Base-by-base conservation (phyloP, 2,888 invertebrate genomes). In the Scelioninae gen. 2 region DNA sequence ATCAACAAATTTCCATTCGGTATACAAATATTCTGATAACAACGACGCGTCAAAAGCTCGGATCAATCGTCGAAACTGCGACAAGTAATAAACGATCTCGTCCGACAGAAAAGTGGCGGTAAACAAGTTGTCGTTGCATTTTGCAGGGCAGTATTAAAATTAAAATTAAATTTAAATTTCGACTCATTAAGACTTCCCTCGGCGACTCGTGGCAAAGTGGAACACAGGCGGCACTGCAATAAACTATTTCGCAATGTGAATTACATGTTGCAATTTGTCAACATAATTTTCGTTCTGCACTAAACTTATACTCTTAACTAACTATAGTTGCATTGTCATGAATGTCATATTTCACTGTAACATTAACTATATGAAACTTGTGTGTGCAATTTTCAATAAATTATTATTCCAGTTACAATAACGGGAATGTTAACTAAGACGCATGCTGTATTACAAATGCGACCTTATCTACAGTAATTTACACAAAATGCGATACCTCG, bases 391-490 rank as follows among this genome's bases (percentile, higher is more conserved):
- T 57, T 67, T 67, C 57, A 57, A 57, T 65, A 48, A 55, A 57
- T 65, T 57, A 65, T 65, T 65, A 64, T 64, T 55, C 55, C 55
- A 46, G 55, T 55, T 37, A 55, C 55, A 64, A 53, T 46, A 64
- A 55, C 55, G 50, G 46, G n/a, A n/a, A n/a, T 37, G 64, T 46
- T 64, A 64, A 55, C 53, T 43, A 64, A 64, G 64, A 55, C 39
- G 55, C 46, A 53, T 46, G 46, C 53, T 55, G 55, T 37, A 63
- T 63, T 52, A 43, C 16, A 63, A 52, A 63, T 35, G 33, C 35
- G 52, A 52, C 63, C 52, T 63, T 63, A 63, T 63, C 63, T 52
- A 11, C 28, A 11, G 43, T 45, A 63, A 63, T 63, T 63, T 63
- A 35, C 16, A 52, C 52, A 63, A 63, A 63, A 63, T 43, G 43